Percentiles rank a stretch among this genome's conserved stretches.
Conservation (phyloP, 2,888 invertebrate species). For the Ferdinandea cuprea region DNA sequence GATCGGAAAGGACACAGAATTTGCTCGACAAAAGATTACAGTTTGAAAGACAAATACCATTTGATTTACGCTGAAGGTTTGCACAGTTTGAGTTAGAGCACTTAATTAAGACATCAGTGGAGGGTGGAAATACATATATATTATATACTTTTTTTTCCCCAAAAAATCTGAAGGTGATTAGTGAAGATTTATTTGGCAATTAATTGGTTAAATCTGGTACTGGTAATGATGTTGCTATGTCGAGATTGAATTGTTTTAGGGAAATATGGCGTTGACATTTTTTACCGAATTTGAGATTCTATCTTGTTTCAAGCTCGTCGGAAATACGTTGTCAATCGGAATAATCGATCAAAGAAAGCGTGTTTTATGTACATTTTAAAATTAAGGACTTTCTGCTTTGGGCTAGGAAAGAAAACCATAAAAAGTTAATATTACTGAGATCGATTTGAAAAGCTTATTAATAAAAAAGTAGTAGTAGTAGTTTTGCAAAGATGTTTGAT, state of each 20-base stretch:
- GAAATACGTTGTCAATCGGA: too few relatives aligned
- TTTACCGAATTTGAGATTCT: background rate
- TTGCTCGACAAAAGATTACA: constrained; percentile 27
- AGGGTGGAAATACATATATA: too few relatives aligned
- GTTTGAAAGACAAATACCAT: constrained; percentile 63
- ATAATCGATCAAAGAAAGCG: too few relatives aligned
- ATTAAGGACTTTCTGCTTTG: too few relatives aligned
- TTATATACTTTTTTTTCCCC: constrained; percentile 3
- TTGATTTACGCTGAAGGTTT: constrained; percentile 64
- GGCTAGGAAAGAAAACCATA: too few relatives aligned
- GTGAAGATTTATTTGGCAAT: constrained; percentile 65
- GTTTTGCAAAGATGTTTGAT: too few relatives aligned
- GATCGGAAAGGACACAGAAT: background rate
- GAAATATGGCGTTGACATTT: constrained; percentile 36
- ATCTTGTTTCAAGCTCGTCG: background rate
- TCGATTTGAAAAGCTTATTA: too few relatives aligned
- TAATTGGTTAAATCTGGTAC: constrained; percentile 53
- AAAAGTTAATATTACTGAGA: too few relatives aligned
- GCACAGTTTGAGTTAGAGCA: constrained; percentile 21
- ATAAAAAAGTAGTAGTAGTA: too few relatives aligned
- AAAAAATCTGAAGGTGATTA: constrained; percentile 57
- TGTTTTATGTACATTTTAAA: too few relatives aligned
- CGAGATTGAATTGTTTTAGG: constrained; percentile 56
- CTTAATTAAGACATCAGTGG: constrained; percentile 42
- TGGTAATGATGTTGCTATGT: constrained; percentile 47